phyloP scores from a whole-genome alignment of 2,113 vertebrate species.

The Neotragus moschatus region DNA sequence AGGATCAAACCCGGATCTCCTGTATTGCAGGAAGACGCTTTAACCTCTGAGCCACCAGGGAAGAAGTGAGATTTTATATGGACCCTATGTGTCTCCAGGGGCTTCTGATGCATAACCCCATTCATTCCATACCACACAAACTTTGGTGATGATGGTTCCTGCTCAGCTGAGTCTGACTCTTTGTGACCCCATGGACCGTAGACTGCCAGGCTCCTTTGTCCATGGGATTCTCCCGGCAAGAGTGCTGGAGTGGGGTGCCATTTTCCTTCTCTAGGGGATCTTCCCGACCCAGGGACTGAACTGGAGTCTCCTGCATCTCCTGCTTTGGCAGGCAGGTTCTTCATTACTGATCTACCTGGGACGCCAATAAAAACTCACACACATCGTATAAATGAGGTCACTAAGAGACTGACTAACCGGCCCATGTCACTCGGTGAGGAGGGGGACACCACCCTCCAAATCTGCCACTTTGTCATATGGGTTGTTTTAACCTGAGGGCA shows the following conservation, averaged over 20 bases:
- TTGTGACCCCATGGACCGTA: background rate
- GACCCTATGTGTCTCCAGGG: background rate
- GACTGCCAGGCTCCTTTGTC: background rate
- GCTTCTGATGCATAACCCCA: background rate
- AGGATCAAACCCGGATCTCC: no score
- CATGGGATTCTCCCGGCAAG: background rate
- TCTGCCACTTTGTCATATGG: background rate
- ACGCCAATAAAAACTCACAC: background rate
- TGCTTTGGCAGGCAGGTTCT: background rate
- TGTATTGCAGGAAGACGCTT: no score
- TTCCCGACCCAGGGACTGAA: background rate
- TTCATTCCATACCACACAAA: background rate
- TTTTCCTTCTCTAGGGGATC: background rate
- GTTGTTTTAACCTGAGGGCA: background rate
- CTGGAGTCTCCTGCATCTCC: fast-evolving
- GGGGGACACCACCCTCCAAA: background rate
- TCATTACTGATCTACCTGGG: background rate
- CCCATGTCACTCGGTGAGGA: background rate
- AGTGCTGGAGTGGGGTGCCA: background rate
- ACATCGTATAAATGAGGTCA: background rate
- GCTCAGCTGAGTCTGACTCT: background rate
- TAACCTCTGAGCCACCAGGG: no score
- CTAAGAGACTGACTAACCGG: background rate
- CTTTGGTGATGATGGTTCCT: background rate
- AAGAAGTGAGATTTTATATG: background rate